These are phyloP conservation scores for Osedax frankpressi DNA, from an alignment of 2,888 invertebrate genomes.

Conservation along the genomic window DNA sequence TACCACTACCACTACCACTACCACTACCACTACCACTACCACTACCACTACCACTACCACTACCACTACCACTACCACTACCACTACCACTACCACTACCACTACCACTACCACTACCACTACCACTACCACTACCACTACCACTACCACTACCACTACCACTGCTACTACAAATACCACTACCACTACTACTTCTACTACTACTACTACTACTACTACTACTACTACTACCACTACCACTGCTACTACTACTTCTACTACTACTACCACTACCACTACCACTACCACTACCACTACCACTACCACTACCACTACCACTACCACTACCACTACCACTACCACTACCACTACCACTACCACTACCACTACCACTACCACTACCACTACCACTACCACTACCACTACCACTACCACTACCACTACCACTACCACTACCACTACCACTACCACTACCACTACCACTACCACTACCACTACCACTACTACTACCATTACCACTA, in stretches of 20 bases:
- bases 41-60: neutral
- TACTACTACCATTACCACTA: neutral
- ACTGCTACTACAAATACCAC: neutral
- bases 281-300: neutral
- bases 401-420: neutral
- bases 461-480: neutral
- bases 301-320: neutral
- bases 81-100: neutral
- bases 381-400: neutral
- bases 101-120: neutral
- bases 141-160: neutral
- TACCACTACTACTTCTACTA: neutral
- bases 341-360: neutral
- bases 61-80: neutral
- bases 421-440: neutral
- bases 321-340: neutral
- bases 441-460: neutral
- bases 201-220: neutral
- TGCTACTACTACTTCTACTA: neutral
- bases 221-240: neutral
- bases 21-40: neutral
- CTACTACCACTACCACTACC: neutral
- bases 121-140: neutral
- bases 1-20: neutral
- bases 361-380: neutral